These are phyloP conservation scores for Epicampocera succincta DNA, from an alignment of 2,888 invertebrate species.

Conservation along the genomic window DNA sequence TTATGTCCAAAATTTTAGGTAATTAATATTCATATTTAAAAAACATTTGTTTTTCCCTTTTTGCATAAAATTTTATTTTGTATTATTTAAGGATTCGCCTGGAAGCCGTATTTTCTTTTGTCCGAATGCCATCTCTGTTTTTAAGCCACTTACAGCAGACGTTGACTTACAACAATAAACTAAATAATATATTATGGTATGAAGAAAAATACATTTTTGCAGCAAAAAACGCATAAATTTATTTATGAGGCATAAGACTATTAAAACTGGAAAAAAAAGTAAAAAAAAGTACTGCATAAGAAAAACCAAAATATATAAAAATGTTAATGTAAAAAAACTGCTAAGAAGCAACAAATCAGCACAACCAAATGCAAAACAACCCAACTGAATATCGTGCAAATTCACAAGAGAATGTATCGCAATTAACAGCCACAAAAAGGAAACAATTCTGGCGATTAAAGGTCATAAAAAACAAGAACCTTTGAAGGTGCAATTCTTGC, in stretches of 20 bases:
- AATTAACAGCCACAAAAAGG: neutral
- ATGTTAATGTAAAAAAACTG: slow-evolving; percentile 30
- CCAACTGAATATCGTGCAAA: neutral
- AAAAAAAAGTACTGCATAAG: slow-evolving; percentile 45
- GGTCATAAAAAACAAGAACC: too few species aligned
- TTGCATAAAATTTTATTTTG: neutral
- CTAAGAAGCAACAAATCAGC: slow-evolving; percentile 60
- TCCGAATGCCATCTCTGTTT: slow-evolving; percentile 29
- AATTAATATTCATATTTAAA: too few species aligned
- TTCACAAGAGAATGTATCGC: slow-evolving; percentile 6
- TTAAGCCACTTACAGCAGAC: slow-evolving; percentile 55
- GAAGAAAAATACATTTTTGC: slow-evolving; percentile 19
- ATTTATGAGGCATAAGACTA: slow-evolving; percentile 69
- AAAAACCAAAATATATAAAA: slow-evolving; percentile 25
- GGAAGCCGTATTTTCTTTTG: slow-evolving; percentile 4
- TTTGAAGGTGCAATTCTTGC: too few species aligned
- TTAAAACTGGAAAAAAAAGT: slow-evolving; percentile 57
- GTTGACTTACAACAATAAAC: slow-evolving; percentile 48
- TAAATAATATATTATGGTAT: slow-evolving; percentile 53
- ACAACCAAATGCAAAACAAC: slow-evolving; percentile 43
- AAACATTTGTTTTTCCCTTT: neutral
- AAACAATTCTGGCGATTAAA: too few species aligned
- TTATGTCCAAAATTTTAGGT: too few species aligned
- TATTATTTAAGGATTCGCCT: slow-evolving; percentile 8
- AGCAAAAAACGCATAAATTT: slow-evolving; percentile 59